Evolutionary conservation across 2,113 vertebrate species (phyloP).

Genomic region (Sphyrna mokarran): DNA sequence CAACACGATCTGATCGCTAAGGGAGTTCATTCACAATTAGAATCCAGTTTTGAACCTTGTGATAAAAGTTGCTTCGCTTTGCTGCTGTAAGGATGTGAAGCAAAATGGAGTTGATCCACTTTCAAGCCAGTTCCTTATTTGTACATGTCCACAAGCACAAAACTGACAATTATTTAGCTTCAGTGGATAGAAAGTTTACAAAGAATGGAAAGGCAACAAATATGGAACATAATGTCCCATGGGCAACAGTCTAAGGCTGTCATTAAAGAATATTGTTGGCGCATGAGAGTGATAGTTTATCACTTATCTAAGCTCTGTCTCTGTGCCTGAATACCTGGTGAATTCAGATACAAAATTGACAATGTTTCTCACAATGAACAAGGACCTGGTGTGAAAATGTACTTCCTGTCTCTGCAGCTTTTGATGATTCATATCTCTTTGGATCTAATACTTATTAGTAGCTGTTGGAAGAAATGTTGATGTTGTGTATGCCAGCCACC

Average conservation of each 20-base stretch:
- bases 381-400: background rate
- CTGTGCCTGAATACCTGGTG: background rate
- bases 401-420: background rate
- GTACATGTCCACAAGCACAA: background rate
- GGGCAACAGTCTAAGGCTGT: background rate
- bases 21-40: background rate
- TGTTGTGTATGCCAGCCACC: background rate
- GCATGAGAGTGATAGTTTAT: background rate
- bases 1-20: background rate
- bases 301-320: background rate
- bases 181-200: background rate
- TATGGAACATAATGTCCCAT: background rate
- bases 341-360: background rate
- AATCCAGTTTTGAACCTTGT: background rate
- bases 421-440: background rate
- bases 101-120: background rate
- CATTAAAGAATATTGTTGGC: background rate
- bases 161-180: background rate
- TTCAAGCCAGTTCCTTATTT: background rate
- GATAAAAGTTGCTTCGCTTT: background rate
- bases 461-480: background rate
- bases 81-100: background rate
- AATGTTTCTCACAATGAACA: background rate
- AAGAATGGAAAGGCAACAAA: background rate
- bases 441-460: background rate